phyloP scores from a whole-genome alignment of 1,140 invertebrate genomes.

The Ditylenchus dipsaci region DNA sequence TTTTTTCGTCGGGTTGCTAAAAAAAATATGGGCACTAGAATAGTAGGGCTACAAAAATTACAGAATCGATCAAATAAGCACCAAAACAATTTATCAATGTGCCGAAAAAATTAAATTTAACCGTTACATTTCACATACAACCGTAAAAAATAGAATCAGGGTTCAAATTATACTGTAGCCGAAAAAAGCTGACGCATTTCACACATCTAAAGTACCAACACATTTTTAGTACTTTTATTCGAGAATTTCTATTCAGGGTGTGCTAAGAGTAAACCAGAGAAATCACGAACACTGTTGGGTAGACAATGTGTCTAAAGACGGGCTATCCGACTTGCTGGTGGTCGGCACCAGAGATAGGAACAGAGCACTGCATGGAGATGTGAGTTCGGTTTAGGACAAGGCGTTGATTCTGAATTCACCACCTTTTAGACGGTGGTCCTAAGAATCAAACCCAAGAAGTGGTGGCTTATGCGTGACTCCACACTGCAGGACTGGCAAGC shows the following conservation, averaged over 20 bases:
- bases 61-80: not conserved
- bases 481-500: not conserved
- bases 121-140: too few relatives aligned
- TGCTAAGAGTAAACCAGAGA: slow-evolving; percentile 40
- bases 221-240: not conserved
- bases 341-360: slow-evolving; percentile 38
- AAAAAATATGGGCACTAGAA: too few relatives aligned
- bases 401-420: too few relatives aligned
- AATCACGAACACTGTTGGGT: slow-evolving; percentile 40
- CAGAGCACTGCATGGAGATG: slow-evolving; percentile 41
- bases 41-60: too few relatives aligned
- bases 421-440: not conserved
- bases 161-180: too few relatives aligned
- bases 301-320: slow-evolving; percentile 28
- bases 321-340: slow-evolving; percentile 29
- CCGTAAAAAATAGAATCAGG: too few relatives aligned
- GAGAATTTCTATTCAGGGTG: slow-evolving; percentile 30
- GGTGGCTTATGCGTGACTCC: slow-evolving; percentile 16
- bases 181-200: too few relatives aligned
- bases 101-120: not conserved
- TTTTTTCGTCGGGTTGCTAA: too few relatives aligned
- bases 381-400: slow-evolving; percentile 17
- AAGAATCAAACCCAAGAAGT: slow-evolving; percentile 8
- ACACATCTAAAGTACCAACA: not conserved
- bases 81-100: not conserved